Percentiles rank a stretch among this genome's conserved stretches.
Evolutionary conservation across 2,888 invertebrate species (phyloP).

Genomic region (Eudemis profundana): DNA sequence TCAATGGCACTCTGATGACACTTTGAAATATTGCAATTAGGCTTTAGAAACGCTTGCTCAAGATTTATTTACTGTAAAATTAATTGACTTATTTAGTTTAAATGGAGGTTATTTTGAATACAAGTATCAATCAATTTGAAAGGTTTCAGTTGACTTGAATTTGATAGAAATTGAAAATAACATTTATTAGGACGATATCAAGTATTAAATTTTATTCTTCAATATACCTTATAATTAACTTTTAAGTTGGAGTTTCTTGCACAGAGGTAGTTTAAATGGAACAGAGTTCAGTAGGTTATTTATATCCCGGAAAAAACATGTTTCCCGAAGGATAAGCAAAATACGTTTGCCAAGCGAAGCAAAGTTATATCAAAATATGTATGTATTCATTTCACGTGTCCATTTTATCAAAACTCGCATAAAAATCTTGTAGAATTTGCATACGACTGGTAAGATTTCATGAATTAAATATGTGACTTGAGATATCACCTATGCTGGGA

Average conservation of each 20-base stretch:
- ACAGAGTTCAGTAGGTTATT: too few relatives aligned
- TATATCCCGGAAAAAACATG: not conserved
- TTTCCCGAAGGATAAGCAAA: not conserved
- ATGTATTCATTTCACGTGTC: constrained; percentile 10
- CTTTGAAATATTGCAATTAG: constrained; percentile 30
- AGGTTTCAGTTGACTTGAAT: constrained; percentile 7
- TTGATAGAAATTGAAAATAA: not conserved
- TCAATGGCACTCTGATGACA: constrained; percentile 33
- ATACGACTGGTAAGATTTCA: constrained; percentile 33
- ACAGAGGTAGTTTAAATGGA: too few relatives aligned
- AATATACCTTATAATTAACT: too few relatives aligned
- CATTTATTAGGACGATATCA: too few relatives aligned
- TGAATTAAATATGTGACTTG: constrained; percentile 40
- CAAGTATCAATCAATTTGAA: constrained; percentile 17
- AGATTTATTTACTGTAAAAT: constrained; percentile 32
- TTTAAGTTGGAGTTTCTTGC: too few relatives aligned
- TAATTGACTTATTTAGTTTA: constrained; percentile 21
- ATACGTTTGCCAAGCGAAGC: not conserved
- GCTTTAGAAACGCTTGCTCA: constrained; percentile 8
- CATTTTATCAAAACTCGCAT: constrained; percentile 32
- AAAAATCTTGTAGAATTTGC: constrained; percentile 29
- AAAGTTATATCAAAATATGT: not conserved
- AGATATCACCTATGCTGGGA: constrained; percentile 31
- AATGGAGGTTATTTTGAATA: constrained; percentile 4
- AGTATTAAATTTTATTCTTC: too few relatives aligned